Base-by-base conservation (phyloP, 2,113 vertebrate genomes). In the Leucosticte australis region DNA sequence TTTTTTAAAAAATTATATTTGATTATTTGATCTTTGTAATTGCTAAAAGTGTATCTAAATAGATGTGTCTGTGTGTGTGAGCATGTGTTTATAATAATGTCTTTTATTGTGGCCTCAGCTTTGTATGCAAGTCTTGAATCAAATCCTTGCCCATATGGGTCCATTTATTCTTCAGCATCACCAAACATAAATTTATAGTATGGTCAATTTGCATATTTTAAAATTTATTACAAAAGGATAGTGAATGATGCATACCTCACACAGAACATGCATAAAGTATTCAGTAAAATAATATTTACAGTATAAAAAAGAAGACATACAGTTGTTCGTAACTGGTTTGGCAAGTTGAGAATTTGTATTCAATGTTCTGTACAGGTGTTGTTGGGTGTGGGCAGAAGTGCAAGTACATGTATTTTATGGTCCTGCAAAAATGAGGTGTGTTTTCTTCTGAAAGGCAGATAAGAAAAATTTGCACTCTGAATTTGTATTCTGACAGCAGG, bases 401-500 rank as follows among this genome's bases (percentile, higher is more conserved):
- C 13, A 39, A 55, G 68, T 31, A 37, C 42, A 41, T 63, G 0
- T 2, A 8, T 46, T 67, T 67, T 50, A 8, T n/a, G 60, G 44
- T 73, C 28, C 39, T 75, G 28, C 13, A 89, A 15, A 63, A 77
- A 50, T 73, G 44, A 57, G 7, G 5, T 26, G 31, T 62, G 35
- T 73, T 73, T 37, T 55, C 30, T 89, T 37, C 44, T 75, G 71
- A 69, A 83, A 82, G 77, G 63, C 20, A 55, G 8, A 1, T 62
- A 9, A 44, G 33, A 31, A 75, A 65, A 62, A 46, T 15, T 16
- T 42, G 41, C 15, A 42, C 41, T 42, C 33, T 65, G 46, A 92
- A 77, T 89, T 86, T 96, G n/a, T 97, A 35, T 67, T 96, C 50
- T 96, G 86, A 49, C 26, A 85, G 71, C 81, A 92, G 95, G 50